Conservation (phyloP, 1,140 invertebrate genomes). For the Yoshiicerus persimilis region DNA sequence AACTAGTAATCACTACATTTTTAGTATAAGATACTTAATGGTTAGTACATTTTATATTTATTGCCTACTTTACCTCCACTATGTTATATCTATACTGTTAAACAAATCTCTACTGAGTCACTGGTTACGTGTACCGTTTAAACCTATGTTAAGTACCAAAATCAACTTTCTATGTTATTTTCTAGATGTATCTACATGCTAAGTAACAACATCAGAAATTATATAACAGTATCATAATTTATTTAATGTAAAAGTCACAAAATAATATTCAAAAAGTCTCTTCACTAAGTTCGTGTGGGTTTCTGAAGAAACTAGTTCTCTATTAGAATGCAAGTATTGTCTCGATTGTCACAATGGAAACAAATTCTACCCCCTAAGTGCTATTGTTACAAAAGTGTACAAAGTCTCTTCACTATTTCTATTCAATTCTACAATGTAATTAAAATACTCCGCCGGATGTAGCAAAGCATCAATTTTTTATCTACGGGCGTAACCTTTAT, state of each 20-base stretch:
- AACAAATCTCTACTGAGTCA: neutral
- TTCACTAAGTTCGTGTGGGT: neutral
- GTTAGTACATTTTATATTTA: neutral
- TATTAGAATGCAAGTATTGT: neutral
- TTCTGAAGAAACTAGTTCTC: neutral
- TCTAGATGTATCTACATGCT: too few relatives aligned
- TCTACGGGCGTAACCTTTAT: constrained; percentile 7
- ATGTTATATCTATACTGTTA: neutral
- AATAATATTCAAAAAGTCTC: neutral
- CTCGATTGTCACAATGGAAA: neutral
- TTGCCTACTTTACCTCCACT: neutral
- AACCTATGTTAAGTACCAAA: neutral
- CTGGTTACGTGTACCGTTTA: neutral
- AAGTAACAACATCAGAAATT: neutral
- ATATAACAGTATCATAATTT: neutral
- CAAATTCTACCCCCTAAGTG: neutral
- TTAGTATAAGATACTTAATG: neutral
- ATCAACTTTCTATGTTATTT: neutral
- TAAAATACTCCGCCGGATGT: neutral
- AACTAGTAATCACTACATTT: too few relatives aligned
- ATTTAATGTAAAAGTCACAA: neutral
- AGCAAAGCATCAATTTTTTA: neutral
- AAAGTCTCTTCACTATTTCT: neutral
- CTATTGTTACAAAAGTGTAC: neutral
- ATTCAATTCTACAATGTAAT: neutral